A percentile compares a stretch with the other conserved stretches of the same genome.
Conservation (phyloP, 2,797 vertebrate species). For the Synanceia verrucosa region DNA sequence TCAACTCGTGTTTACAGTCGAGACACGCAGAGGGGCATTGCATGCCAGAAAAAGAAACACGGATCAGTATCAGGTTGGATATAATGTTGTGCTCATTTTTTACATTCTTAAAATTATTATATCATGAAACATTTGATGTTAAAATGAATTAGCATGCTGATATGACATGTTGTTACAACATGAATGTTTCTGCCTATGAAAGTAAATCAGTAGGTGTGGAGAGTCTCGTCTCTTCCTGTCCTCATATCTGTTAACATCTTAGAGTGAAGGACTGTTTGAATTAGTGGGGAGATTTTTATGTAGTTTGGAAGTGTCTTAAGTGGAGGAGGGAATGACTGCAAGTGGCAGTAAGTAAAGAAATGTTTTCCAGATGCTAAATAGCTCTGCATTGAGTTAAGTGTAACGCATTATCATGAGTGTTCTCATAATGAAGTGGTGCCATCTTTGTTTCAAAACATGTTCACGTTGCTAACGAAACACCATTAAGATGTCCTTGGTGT, state of each 20-base stretch:
- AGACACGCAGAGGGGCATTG: background rate
- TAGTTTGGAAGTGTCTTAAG: background rate
- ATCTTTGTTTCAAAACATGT: background rate
- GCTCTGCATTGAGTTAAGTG: background rate
- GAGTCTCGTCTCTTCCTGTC: slow-evolving; percentile 9
- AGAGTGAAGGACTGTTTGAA: slow-evolving; percentile 1
- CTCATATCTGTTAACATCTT: slow-evolving; percentile 9
- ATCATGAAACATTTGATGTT: background rate
- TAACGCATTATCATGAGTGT: background rate
- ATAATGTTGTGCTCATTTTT: background rate
- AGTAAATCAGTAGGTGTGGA: background rate
- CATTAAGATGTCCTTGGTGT: background rate
- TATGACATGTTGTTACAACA: background rate
- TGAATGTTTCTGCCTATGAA: background rate
- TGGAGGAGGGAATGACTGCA: background rate
- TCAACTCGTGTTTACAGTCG: background rate
- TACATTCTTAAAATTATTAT: background rate
- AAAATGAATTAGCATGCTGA: too few species aligned
- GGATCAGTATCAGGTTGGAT: background rate
- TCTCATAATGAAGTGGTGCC: background rate
- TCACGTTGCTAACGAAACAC: background rate
- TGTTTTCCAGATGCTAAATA: background rate
- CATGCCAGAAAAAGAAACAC: background rate
- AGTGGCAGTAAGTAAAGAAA: background rate
- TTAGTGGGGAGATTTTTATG: background rate